These are phyloP conservation scores for Trypoxylus dichotomus DNA, from an alignment of 1,140 invertebrate genomes.

Conservation along the genomic window DNA sequence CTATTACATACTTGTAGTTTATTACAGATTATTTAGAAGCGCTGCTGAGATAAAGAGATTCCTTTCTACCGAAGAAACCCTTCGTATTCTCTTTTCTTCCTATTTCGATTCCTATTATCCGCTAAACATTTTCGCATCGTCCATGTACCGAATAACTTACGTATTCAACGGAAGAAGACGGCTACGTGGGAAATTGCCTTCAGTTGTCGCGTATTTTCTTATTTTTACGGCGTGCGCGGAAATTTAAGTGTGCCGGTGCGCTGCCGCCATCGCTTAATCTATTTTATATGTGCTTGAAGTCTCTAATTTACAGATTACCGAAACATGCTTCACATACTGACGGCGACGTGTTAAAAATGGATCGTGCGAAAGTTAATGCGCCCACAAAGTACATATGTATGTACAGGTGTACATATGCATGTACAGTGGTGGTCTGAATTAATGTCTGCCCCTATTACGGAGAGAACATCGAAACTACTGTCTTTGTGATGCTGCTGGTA, in stretches of 20 bases:
- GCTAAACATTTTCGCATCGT: constrained; percentile 21
- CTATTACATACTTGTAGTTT: too few species aligned
- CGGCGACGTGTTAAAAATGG: not conserved
- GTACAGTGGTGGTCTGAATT: too few species aligned
- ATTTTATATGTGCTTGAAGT: constrained; percentile 30
- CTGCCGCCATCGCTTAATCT: constrained; percentile 12
- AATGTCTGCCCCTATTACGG: too few species aligned
- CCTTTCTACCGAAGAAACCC: too few species aligned
- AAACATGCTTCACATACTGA: constrained; percentile 14
- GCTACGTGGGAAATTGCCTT: constrained; percentile 15
- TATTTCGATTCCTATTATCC: not conserved
- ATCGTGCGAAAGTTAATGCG: not conserved
- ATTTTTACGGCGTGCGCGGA: constrained; percentile 23
- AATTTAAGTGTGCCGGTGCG: not conserved
- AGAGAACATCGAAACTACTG: too few species aligned
- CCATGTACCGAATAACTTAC: constrained; percentile 25
- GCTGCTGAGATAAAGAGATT: too few species aligned
- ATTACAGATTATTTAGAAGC: too few species aligned
- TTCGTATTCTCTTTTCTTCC: not conserved
- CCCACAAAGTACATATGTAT: too few species aligned
- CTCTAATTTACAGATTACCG: constrained; percentile 30
- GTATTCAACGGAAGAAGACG: constrained; percentile 25
- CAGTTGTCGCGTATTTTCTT: constrained; percentile 25
- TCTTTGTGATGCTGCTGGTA: too few species aligned
- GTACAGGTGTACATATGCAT: too few species aligned